Evolutionary conservation across 2,888 invertebrate genomes (phyloP), one percentile per base, ranked within the genome.

Genomic region (Lithophane socia): DNA sequence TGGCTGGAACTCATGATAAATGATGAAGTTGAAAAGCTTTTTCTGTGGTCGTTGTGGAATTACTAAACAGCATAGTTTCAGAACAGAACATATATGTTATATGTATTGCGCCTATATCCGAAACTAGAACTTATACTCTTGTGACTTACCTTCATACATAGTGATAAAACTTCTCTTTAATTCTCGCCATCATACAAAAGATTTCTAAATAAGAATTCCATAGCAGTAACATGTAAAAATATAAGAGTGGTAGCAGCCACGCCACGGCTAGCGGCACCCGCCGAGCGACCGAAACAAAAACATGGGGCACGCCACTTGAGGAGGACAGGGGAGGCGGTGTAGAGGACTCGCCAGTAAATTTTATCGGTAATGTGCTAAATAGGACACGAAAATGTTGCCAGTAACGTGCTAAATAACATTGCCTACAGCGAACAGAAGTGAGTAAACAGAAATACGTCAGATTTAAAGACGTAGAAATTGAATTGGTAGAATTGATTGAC

Each of bases 231-330:
- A 73, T 73, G 84, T 78, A 81, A 69, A 77, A 72, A 69, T 70
- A 54, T 63, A 54, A 3, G 60, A 56, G 42, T 37, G 47, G n/a
- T 44, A 56, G 42, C 13, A 77, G 83, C 69, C 61, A 29, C 58
- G 73, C 58, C 78, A n/a, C 77, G 67, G 60, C 64, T 13, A 79
- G 76, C 71, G 61, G 70, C 78, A 73, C 77, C 69, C 82, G 83
- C 70, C 44, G 72, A 64, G 86, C 77, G 73, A 49, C 79, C 80
- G 85, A 82, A 87, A 90, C 84, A 86, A 89, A 89, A 89, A 87
- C 89, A 87, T 81, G 84, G 87, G 85, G 79, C 75, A 75, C 67
- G 79, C 75, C 80, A 78, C 85, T 88, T 82, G 82, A 79, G 10
- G 16, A 67, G 73, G 44, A 84, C 80, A 85, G 49, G n/a, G 71